phyloP scores from a whole-genome alignment of 2,797 vertebrate genomes.

The Lepidocolaptes lacrymiger region DNA sequence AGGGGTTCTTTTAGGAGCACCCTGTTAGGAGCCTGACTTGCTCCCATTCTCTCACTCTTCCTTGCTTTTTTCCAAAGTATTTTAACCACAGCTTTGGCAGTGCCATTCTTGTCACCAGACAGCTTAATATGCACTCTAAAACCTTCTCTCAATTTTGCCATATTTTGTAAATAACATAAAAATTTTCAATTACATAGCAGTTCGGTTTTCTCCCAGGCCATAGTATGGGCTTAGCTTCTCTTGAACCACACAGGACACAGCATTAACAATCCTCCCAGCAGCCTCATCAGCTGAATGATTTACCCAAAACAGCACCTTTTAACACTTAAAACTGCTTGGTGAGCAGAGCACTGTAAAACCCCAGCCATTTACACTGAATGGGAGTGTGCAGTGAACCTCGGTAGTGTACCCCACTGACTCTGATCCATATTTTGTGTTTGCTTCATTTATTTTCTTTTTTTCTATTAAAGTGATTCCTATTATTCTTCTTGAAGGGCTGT shows the following conservation, averaged over 20 bases:
- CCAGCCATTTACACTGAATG: neutral
- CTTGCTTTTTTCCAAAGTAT: neutral
- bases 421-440: neutral
- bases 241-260: neutral
- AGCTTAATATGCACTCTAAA: neutral
- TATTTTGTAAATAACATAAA: constrained; percentile 29
- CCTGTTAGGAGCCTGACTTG: neutral
- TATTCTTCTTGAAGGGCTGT: neutral
- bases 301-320: neutral
- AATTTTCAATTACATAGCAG: neutral
- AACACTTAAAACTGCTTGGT: neutral
- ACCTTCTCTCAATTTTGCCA: neutral
- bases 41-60: neutral
- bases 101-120: neutral
- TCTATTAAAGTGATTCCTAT: neutral
- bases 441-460: neutral
- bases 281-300: neutral
- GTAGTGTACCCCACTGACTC: neutral
- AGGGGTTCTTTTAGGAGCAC: neutral
- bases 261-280: neutral
- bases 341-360: neutral
- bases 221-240: neutral
- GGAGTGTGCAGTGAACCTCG: neutral
- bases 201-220: neutral
- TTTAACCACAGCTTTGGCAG: neutral